phyloP scores from a whole-genome alignment of 64 coral and sea anemone genomes.

The Montipora cactus region DNA sequence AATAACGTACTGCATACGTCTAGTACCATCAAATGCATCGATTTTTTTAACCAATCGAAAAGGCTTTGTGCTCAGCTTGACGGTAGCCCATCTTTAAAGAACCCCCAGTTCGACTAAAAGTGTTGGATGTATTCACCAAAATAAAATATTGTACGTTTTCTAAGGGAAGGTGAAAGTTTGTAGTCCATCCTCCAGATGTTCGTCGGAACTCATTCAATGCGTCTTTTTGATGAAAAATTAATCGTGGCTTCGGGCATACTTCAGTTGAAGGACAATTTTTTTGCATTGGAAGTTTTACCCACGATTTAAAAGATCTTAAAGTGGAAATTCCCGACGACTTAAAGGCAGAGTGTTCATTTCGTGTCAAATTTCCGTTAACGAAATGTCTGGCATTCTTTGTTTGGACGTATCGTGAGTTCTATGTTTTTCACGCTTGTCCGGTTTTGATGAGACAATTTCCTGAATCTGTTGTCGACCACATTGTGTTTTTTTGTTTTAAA shows the following conservation, averaged over 20 bases:
- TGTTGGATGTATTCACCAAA: background rate
- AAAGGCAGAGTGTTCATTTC: background rate
- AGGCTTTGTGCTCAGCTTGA: constrained; percentile 1
- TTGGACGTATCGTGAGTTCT: background rate
- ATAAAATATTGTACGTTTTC: background rate
- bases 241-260: background rate
- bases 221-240: constrained; percentile 39
- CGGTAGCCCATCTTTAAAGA: background rate
- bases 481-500: background rate
- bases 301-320: background rate
- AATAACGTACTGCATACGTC: background rate
- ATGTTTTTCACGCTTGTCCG: background rate
- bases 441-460: background rate
- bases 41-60: background rate
- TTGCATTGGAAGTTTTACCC: background rate
- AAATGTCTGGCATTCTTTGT: constrained; percentile 42
- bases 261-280: background rate
- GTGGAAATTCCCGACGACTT: background rate
- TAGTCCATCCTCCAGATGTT: background rate
- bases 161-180: constrained; percentile 7
- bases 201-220: background rate
- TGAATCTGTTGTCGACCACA: background rate
- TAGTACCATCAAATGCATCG: background rate
- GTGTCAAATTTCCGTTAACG: constrained; percentile 44
- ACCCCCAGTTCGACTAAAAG: background rate